Conservation (phyloP, 2,797 vertebrate species). For the Crocidura indochinensis region DNA sequence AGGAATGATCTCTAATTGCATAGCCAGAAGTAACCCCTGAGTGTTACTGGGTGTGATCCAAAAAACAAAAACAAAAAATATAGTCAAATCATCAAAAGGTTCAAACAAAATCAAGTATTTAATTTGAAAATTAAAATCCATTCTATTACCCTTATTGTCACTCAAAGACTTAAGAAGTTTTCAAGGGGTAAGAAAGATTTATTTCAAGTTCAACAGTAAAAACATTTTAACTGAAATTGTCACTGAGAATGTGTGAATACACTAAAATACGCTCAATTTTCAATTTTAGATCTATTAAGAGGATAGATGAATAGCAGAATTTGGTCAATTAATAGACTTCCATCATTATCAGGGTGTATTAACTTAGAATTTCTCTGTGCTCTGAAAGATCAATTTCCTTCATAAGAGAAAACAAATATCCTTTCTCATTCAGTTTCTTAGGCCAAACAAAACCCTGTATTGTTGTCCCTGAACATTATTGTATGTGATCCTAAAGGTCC, state of each 20-base stretch:
- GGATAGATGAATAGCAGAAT: neutral
- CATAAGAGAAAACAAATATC: neutral
- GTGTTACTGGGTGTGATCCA: too few relatives aligned
- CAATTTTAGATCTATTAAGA: neutral
- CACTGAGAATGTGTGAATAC: neutral
- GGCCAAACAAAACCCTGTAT: neutral
- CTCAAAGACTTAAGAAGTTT: constrained; percentile 23
- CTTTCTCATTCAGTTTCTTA: neutral
- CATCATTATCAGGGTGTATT: neutral
- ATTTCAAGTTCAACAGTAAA: neutral
- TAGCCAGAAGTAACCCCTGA: too few relatives aligned
- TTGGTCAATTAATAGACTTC: neutral
- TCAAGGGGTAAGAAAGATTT: neutral
- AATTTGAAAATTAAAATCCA: constrained; percentile 24
- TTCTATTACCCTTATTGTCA: neutral
- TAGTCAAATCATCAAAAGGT: constrained; percentile 5
- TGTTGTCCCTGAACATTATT: too few relatives aligned
- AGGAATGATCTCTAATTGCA: too few relatives aligned
- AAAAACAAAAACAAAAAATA: too few relatives aligned
- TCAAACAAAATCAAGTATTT: neutral
- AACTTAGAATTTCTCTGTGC: neutral
- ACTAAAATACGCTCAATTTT: neutral
- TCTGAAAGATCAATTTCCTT: neutral
- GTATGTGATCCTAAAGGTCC: too few relatives aligned
- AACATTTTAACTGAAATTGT: neutral